These are phyloP conservation scores for Ciona savignyi DNA, from an alignment of 23 tunicate genomes.

Conservation along the genomic window DNA sequence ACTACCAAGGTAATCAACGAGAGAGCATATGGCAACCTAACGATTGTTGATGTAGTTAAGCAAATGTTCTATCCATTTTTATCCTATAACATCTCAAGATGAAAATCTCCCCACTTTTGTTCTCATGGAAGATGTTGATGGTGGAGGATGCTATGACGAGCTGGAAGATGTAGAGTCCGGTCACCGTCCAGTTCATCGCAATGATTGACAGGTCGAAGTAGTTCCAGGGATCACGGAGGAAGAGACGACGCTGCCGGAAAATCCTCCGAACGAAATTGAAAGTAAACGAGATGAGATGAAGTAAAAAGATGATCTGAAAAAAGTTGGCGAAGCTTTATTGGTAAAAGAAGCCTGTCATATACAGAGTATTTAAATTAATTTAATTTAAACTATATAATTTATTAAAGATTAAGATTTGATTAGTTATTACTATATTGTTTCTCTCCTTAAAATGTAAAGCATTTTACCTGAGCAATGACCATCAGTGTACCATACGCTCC, in stretches of 20 bases:
- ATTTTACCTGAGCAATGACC: constrained; percentile 79
- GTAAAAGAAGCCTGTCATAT: no score
- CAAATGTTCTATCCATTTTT: background rate
- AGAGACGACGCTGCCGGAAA: constrained; percentile 8
- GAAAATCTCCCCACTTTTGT: constrained; percentile 49
- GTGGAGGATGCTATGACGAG: constrained; percentile 27
- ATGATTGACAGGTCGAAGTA: constrained; percentile 44
- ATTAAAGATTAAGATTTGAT: no score
- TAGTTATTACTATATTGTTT: no score
- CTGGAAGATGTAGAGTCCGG: constrained; percentile 38
- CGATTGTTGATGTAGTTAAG: background rate
- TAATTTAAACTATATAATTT: no score
- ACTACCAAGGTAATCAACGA: no score
- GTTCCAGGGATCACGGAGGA: constrained; percentile 71
- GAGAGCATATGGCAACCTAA: background rate
- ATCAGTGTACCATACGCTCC: constrained; percentile 85
- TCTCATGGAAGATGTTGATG: constrained; percentile 59
- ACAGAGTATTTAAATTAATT: no score
- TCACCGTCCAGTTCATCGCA: constrained; percentile 59
- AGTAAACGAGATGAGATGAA: constrained; percentile 55
- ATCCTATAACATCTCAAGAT: background rate
- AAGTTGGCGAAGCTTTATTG: no score
- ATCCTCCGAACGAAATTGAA: constrained; percentile 22
- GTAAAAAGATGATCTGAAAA: constrained; percentile 57
- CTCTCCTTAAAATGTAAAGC: no score